These are phyloP conservation scores for Prionailurus viverrinus DNA, from an alignment of 2,113 vertebrate species.

Conservation along the genomic window DNA sequence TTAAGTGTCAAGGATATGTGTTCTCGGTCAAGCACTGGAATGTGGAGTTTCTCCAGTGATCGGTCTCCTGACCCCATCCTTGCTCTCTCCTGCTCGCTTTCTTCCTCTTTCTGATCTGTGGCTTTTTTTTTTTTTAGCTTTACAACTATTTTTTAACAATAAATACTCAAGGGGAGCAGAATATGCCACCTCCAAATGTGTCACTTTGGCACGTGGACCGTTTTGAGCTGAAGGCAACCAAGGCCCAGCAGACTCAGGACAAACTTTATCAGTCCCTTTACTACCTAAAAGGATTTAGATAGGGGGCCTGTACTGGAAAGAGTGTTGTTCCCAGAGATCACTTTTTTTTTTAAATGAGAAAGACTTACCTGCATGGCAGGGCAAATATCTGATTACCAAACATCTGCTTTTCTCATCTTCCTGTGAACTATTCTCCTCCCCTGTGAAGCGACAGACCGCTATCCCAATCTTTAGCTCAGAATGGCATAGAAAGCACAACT, in stretches of 20 bases:
- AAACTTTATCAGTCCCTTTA: neutral
- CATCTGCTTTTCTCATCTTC: neutral
- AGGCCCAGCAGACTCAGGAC: neutral
- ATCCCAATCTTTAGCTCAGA: neutral
- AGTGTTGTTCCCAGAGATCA: neutral
- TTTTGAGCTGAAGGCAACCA: neutral
- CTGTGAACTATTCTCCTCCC: neutral
- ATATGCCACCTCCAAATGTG: neutral
- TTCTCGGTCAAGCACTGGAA: neutral
- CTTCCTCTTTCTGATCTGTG: neutral
- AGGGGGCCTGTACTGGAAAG: neutral
- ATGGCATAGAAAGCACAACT: neutral
- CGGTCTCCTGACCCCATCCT: neutral
- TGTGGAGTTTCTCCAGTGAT: neutral
- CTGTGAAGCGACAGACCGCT: neutral
- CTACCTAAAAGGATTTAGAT: neutral
- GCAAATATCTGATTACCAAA: neutral
- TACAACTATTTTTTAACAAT: neutral
- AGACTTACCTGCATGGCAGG: neutral
- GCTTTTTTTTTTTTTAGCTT: neutral
- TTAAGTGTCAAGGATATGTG: neutral
- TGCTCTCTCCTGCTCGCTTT: neutral
- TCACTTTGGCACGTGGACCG: neutral
- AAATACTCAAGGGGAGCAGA: neutral
- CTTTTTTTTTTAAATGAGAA: neutral